Base-by-base conservation (phyloP, 2,797 vertebrate species). In the Otus scops region DNA sequence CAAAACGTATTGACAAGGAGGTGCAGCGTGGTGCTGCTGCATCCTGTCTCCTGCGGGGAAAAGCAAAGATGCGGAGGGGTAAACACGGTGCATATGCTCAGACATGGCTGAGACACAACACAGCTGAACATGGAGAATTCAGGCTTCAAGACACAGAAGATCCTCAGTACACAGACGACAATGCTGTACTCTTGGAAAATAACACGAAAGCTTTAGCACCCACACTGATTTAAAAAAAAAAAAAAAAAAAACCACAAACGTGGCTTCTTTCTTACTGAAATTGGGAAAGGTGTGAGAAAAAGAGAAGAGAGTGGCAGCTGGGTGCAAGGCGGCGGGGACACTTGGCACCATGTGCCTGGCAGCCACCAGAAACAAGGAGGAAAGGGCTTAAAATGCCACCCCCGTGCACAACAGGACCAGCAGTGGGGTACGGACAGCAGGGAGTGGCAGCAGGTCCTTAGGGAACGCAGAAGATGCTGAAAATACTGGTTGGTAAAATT, bases 361-460 rank as follows among this genome's bases (percentile, higher is more conserved):
- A 10, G 53, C 32, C 7, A 1, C 0, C 7, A 28, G 68, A 20
- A 19, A 11, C 0, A 7, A n/a, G n/a, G 18, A 41, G 63, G 21
- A 34, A 30, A 68, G 45, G 36, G 36, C 61, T 76, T 39, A 32
- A 24, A 17, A 11, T 2, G 43, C 53, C 41, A n/a, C 51, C 56
- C 45, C 10, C 3, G 15, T 13, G 53, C 28, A 7, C 30, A 20
- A 0, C 16, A 36, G 57, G 6, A 21, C 14, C 11, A 16, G 61
- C 43, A 26, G 0, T 0, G 24, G 39, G 36, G 6, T 4, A 1
- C 0, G 13, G 54, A 7, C 5, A 51, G 45, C 51, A 19, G 0
- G 0, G 41, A 21, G 14, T 4, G 34, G 3, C 2, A 34, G 30
- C 0, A 1, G 34, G 9, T 20, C 57, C 51, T 7, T 1, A 3